These are phyloP conservation scores for Watsonalla cultraria DNA, from an alignment of 2,888 invertebrate genomes.

Conservation along the genomic window DNA sequence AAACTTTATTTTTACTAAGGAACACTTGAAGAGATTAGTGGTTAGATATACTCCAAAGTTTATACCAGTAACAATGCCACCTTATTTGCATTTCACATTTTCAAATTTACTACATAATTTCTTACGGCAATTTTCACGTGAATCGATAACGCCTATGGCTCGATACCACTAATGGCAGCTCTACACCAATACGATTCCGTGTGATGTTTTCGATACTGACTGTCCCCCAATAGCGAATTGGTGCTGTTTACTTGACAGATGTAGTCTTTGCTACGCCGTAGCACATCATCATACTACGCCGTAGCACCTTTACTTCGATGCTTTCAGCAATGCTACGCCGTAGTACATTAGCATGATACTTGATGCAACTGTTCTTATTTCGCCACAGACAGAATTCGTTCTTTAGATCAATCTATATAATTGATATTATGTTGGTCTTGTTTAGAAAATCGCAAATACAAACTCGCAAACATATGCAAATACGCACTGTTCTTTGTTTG, in stretches of 20 bases:
- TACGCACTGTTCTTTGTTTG: no score
- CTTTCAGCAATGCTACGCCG: not conserved
- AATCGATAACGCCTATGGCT: no score
- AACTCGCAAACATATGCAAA: no score
- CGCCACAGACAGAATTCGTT: not conserved
- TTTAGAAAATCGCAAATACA: no score
- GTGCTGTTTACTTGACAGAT: no score
- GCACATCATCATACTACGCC: not conserved
- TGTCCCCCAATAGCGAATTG: no score
- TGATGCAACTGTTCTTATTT: not conserved
- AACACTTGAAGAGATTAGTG: slow-evolving; percentile 48
- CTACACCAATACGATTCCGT: no score
- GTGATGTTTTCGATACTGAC: no score
- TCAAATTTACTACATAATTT: not conserved
- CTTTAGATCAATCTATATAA: no score
- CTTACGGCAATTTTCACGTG: not conserved
- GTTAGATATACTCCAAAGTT: slow-evolving; percentile 18
- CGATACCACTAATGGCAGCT: no score
- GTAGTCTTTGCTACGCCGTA: not conserved
- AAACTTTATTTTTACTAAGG: slow-evolving; percentile 54
- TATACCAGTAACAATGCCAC: slow-evolving; percentile 4
- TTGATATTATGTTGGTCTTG: no score
- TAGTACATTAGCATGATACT: not conserved
- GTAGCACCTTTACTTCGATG: not conserved
- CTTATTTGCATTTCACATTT: not conserved